These are phyloP conservation scores for Allobates femoralis DNA, from an alignment of 2,797 vertebrate genomes.

Conservation along the genomic window DNA sequence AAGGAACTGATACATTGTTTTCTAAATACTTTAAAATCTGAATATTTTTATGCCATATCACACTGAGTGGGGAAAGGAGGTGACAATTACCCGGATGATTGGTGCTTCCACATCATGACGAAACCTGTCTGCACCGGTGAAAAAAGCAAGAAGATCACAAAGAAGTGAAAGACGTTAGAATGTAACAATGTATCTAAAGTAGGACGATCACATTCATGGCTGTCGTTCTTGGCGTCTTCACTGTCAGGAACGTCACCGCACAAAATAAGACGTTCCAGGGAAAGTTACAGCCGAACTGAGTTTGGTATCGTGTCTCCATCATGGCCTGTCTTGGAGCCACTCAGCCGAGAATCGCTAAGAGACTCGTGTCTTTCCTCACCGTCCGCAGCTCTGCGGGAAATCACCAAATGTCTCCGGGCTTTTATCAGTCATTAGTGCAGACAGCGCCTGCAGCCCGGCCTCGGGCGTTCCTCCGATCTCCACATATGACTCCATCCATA, in stretches of 20 bases:
- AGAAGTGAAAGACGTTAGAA: background rate
- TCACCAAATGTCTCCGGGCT: conserved; percentile 29
- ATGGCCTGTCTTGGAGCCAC: background rate
- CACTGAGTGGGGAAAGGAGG: background rate
- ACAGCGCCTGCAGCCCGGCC: conserved; percentile 22
- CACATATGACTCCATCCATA: background rate
- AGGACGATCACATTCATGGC: background rate
- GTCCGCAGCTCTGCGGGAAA: background rate
- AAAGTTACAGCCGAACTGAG: conserved; percentile 3
- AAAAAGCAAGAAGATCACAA: background rate
- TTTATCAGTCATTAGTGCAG: conserved; percentile 29
- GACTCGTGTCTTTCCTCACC: background rate
- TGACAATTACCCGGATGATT: no score
- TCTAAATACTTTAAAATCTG: no score
- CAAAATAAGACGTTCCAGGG: background rate
- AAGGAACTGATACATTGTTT: no score
- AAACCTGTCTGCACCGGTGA: background rate
- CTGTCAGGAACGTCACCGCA: background rate
- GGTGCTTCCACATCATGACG: background rate
- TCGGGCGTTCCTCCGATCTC: conserved; percentile 7
- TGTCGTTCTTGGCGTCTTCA: background rate
- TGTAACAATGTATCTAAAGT: background rate
- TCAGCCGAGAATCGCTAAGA: background rate
- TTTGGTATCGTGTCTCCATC: background rate
- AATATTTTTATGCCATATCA: background rate